phyloP scores from a whole-genome alignment of 1,140 invertebrate species.

The Drosophila tropicalis region DNA sequence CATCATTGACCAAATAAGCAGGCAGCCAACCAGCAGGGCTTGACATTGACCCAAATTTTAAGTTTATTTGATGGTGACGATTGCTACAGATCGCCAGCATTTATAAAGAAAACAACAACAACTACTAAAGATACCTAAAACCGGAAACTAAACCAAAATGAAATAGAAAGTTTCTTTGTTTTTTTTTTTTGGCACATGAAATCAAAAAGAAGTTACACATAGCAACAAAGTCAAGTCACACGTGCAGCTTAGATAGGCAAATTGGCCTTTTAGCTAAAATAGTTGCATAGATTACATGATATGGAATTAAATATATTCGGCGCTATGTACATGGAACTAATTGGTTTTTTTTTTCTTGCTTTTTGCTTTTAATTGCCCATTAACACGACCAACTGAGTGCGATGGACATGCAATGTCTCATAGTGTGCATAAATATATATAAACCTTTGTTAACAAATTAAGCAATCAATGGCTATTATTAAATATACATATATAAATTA shows the following conservation, averaged over 20 bases:
- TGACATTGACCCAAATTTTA: constrained; percentile 75
- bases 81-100: constrained; percentile 51
- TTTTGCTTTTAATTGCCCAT: constrained; percentile 65
- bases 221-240: not conserved
- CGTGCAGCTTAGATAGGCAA: not conserved
- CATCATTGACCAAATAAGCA: constrained; percentile 29
- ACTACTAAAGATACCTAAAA: constrained; percentile 53
- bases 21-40: constrained; percentile 34
- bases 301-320: constrained; percentile 19
- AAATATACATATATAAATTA: constrained; percentile 53
- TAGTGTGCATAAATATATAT: constrained; percentile 8
- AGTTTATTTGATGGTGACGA: constrained; percentile 66
- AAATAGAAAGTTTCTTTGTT: constrained; percentile 60
- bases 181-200: constrained; percentile 16
- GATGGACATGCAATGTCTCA: constrained; percentile 19
- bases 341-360: constrained; percentile 29
- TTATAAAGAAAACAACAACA: constrained; percentile 26
- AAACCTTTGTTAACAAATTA: constrained; percentile 75
- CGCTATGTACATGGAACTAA: constrained; percentile 41
- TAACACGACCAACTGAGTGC: constrained; percentile 50
- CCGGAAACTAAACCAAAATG: constrained; percentile 66
- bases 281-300: constrained; percentile 49
- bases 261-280: constrained; percentile 11
- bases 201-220: no score
- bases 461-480: constrained; percentile 69